Evolutionary conservation across 2,797 vertebrate species (phyloP), one percentile per base, ranked within the genome.

Genomic region (Hippoglossus hippoglossus): DNA sequence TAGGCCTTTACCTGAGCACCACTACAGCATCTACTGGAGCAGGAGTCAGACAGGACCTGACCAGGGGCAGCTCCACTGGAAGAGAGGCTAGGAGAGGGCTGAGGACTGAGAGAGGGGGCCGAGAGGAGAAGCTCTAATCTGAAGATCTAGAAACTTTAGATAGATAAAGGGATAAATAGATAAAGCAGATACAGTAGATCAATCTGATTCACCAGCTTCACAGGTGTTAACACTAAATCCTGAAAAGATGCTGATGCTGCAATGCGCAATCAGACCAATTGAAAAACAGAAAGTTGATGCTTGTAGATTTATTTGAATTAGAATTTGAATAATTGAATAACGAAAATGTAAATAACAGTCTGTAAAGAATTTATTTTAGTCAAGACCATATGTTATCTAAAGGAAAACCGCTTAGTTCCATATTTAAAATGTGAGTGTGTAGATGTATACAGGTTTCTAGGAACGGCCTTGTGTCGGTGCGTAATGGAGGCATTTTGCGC

Each of bases 11-110:
- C 36, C 51, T 41, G 68, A 49, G 21, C 59, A n/a, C 46, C 55
- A 70, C 53, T 46, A 68, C 71, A 67, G 66, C 70, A 49, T 67
- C 63, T 54, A 61, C 39, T 24, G 73, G 65, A 77, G 69, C 63
- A 58, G 31, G 60, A 47, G n/a, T 71, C 59, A 73, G 78, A 22
- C 63, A 80, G 73, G 49, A 63, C 22, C 10, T 13, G 54, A 6
- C 12, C 67, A 49, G 11, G 36, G 51, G 34, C 61, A 69, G 5
- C 55, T 51, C 22, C 55, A 25, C 44, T n/a, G 12, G 67, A 67
- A 26, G 34, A 65, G 44, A 84, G 71, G 28, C n/a, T 63, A 77
- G 71, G 24, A 57, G 18, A 54, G 36, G 26, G 44, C 51, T 59
- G n/a, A 41, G 52, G 44, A 46, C 34, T 21, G 34, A 24, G 19